These are phyloP conservation scores for Gnathonemus longibarbis DNA, from an alignment of 2,113 vertebrate genomes.

Conservation along the genomic window DNA sequence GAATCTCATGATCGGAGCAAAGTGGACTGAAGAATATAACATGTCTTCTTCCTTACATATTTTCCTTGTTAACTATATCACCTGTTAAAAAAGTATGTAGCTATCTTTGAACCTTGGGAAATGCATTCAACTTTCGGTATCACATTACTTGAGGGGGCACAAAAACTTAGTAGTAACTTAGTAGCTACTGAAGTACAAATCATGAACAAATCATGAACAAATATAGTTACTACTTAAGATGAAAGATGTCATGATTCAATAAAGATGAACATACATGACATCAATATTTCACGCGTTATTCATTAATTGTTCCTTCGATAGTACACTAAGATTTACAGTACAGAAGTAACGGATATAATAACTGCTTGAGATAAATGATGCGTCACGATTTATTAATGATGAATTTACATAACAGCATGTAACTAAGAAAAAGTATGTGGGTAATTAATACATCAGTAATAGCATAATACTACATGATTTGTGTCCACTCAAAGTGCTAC, in stretches of 20 bases:
- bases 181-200: too few relatives aligned
- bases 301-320: background rate
- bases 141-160: too few relatives aligned
- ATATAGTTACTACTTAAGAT: too few relatives aligned
- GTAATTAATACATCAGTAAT: background rate
- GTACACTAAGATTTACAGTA: background rate
- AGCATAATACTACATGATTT: background rate
- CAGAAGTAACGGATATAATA: background rate
- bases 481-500: background rate
- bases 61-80: background rate
- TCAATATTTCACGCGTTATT: background rate
- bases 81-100: background rate
- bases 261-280: background rate
- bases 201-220: too few relatives aligned
- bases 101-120: background rate
- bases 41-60: background rate
- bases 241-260: too few relatives aligned
- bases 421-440: background rate
- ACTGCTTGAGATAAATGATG: background rate
- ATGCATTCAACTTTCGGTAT: too few relatives aligned
- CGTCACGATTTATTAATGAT: background rate
- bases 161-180: too few relatives aligned
- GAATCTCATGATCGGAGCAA: background rate
- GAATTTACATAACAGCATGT: background rate
- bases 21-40: background rate